These are phyloP conservation scores for Dendrolimus houi DNA, from an alignment of 2,888 invertebrate species.

Conservation along the genomic window DNA sequence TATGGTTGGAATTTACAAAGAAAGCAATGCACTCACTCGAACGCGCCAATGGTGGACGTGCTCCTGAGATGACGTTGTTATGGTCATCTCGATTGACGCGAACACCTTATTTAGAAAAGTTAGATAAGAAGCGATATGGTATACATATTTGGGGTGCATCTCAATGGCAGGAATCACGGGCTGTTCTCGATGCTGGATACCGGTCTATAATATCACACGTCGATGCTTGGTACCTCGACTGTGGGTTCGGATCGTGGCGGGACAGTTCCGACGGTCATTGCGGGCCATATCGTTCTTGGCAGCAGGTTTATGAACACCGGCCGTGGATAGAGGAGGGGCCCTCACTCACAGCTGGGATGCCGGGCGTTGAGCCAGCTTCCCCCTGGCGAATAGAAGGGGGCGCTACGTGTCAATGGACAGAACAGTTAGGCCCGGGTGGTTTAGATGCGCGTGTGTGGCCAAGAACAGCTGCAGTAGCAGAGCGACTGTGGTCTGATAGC, in stretches of 20 bases:
- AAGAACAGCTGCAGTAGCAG: constrained; percentile 86
- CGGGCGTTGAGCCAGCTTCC: constrained; percentile 26
- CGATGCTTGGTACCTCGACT: constrained; percentile 92
- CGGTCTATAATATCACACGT: constrained; percentile 88
- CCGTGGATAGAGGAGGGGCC: constrained; percentile 78
- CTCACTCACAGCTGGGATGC: constrained; percentile 58
- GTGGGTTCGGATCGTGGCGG: constrained; percentile 91
- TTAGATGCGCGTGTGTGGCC: constrained; percentile 90
- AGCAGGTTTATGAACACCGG: constrained; percentile 88
- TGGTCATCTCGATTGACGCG: constrained; percentile 89
- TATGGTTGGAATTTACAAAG: constrained; percentile 87
- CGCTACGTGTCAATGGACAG: constrained; percentile 90
- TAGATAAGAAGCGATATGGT: constrained; percentile 76
- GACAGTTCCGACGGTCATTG: constrained; percentile 90
- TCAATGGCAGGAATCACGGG: constrained; percentile 87
- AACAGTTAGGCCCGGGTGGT: constrained; percentile 85
- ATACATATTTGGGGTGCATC: constrained; percentile 90
- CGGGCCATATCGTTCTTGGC: constrained; percentile 92
- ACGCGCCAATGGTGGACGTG: constrained; percentile 76
- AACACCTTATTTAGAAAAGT: constrained; percentile 79
- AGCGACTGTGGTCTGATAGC: constrained; percentile 84
- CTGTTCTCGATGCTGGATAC: constrained; percentile 85
- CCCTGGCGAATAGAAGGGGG: constrained; percentile 81
- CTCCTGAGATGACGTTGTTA: constrained; percentile 77
- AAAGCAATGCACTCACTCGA: constrained; percentile 78